Conservation (phyloP, 1,140 invertebrate genomes). For the Penaeus chinensis region DNA sequence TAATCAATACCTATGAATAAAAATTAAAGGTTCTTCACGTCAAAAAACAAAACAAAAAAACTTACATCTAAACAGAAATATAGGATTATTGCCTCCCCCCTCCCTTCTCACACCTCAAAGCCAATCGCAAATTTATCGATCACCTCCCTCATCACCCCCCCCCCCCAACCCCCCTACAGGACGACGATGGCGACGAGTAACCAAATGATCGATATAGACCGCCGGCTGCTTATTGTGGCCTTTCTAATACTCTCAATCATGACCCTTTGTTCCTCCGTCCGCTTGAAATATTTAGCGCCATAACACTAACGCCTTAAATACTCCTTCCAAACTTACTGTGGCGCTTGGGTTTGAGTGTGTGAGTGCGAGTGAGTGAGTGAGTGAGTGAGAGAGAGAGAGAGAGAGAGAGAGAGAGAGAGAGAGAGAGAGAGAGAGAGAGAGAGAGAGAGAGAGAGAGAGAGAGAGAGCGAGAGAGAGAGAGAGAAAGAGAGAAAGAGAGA, state of each 20-base stretch:
- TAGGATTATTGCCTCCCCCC: too few relatives aligned
- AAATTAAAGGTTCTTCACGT: too few relatives aligned
- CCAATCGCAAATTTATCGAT: background rate
- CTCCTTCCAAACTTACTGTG: conserved; percentile 33
- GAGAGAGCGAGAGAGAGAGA: too few relatives aligned
- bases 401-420: too few relatives aligned
- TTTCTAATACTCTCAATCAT: conserved; percentile 60
- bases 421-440: too few relatives aligned
- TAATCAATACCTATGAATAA: too few relatives aligned
- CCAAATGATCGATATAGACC: conserved; percentile 52
- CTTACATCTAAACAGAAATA: too few relatives aligned
- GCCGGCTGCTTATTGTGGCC: conserved; percentile 49
- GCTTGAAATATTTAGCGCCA: conserved; percentile 58
- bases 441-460: too few relatives aligned
- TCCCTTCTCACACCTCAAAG: too few relatives aligned
- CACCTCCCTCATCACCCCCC: background rate
- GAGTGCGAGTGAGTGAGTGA: background rate
- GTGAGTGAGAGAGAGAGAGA: background rate
- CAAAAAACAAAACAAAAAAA: too few relatives aligned
- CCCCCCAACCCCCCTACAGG: background rate
- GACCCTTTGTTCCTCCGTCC: conserved; percentile 53
- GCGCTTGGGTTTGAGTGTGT: background rate
- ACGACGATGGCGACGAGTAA: conserved; percentile 13
- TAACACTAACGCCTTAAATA: conserved; percentile 50
- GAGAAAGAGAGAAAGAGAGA: too few relatives aligned